Base-by-base conservation (phyloP, 2,113 vertebrate species). In the Tonatia bakeri region DNA sequence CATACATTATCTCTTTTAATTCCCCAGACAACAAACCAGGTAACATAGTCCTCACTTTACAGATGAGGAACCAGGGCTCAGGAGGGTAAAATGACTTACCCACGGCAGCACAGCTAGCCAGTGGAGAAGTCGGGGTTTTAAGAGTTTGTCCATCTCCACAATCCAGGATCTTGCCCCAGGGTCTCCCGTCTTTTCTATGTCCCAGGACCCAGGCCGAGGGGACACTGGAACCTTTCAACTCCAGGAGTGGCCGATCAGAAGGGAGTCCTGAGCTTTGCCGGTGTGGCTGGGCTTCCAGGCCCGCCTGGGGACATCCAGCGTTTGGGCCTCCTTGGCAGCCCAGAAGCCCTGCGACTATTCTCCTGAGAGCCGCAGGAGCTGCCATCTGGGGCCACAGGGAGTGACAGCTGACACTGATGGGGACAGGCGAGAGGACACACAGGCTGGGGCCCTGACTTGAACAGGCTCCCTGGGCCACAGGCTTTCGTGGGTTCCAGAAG, bases 391-490 rank as follows among this genome's bases (percentile, higher is more conserved):
- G 95, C 95, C 7, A 1, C 38, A 77, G 52, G 88, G 93, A 97
- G 56, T 95, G 97, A 98, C 97, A 96, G 96, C 92, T 97, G 97
- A 97, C 36, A 50, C 61, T 94, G 96, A 96, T 1, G 79, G 69
- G 82, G 96, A 95, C 92, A 81, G 87, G 95, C 92, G 0, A 33
- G 88, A 80, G 79, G 95, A 94, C 28, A 9, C 5, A 33, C 56
- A 4, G 40, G 83, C 79, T 76, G 8, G 93, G 91, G 93, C 73
- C 88, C 94, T 95, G 94, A 97, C 96, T 94, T 1, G 15, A 82
- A 65, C 94, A 95, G 97, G 75, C 91, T 93, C 93, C 97, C 95
- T 36, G 97, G 94, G 96, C 97, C 87, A 28, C 13, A 28, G 94
- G 28, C 87, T 97, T 92, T 92, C 80, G 79, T 95, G 94, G 96